These are phyloP conservation scores for Gymnoscelis rufifasciata DNA, from an alignment of 2,888 invertebrate genomes.

Conservation along the genomic window DNA sequence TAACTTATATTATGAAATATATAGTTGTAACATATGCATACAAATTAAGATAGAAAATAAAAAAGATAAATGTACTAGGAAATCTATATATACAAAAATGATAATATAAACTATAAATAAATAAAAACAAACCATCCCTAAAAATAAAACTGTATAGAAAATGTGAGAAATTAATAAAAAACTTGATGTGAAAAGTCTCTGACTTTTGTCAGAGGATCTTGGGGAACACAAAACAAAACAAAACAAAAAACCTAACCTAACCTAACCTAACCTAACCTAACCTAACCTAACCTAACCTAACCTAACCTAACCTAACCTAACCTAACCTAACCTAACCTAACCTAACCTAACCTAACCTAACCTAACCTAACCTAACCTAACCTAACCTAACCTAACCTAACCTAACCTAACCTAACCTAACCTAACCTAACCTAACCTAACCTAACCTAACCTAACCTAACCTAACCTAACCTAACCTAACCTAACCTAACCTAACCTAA, in stretches of 20 bases:
- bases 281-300: conserved; percentile 11
- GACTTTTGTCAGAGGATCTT: neutral
- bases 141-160: too few species aligned
- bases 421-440: conserved; percentile 21
- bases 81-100: too few species aligned
- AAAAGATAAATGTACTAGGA: neutral
- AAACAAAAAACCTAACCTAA: conserved; percentile 3
- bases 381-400: conserved; percentile 31
- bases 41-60: neutral
- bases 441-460: conserved; percentile 22
- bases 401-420: conserved; percentile 29
- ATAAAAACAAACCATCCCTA: too few species aligned
- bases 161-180: too few species aligned
- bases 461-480: conserved; percentile 29
- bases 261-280: conserved; percentile 10
- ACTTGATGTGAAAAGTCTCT: too few species aligned
- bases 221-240: neutral
- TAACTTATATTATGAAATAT: too few species aligned
- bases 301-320: conserved; percentile 15
- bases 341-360: conserved; percentile 29
- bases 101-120: too few species aligned
- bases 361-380: conserved; percentile 30
- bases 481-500: conserved; percentile 35
- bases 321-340: conserved; percentile 24
- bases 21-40: neutral